These are phyloP conservation scores for Podocnemis expansa DNA, from an alignment of 2,113 vertebrate species.

Conservation along the genomic window DNA sequence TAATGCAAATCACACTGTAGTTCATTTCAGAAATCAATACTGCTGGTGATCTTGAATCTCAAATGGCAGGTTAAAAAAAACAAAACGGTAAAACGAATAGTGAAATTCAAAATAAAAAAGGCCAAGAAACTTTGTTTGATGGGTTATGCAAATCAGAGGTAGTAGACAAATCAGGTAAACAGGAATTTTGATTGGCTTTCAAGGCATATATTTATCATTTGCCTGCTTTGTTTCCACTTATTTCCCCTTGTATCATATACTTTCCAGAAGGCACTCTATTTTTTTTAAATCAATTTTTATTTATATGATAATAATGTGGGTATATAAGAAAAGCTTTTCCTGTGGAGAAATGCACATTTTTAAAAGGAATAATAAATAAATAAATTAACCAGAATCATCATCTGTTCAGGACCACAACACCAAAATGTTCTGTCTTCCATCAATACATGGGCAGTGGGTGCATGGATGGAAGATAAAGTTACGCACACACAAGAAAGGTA, in stretches of 20 bases:
- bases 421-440: neutral
- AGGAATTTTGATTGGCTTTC: neutral
- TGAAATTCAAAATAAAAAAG: slow-evolving; percentile 15
- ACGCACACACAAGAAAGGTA: neutral
- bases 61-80: neutral
- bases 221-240: neutral
- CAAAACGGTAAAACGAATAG: neutral
- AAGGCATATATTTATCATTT: neutral
- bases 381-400: neutral
- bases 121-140: neutral
- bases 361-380: neutral
- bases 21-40: slow-evolving; percentile 16
- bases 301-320: neutral
- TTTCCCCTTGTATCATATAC: neutral
- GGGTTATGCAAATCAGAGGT: neutral
- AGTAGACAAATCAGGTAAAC: neutral
- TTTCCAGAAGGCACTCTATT: neutral
- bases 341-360: neutral
- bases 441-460: neutral
- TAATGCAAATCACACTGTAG: neutral
- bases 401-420: neutral
- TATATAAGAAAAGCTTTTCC: neutral
- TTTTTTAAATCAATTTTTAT: neutral
- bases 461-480: neutral
- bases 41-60: neutral